These are phyloP conservation scores for Zootoca vivipara DNA, from an alignment of 2,113 vertebrate species.

Conservation along the genomic window DNA sequence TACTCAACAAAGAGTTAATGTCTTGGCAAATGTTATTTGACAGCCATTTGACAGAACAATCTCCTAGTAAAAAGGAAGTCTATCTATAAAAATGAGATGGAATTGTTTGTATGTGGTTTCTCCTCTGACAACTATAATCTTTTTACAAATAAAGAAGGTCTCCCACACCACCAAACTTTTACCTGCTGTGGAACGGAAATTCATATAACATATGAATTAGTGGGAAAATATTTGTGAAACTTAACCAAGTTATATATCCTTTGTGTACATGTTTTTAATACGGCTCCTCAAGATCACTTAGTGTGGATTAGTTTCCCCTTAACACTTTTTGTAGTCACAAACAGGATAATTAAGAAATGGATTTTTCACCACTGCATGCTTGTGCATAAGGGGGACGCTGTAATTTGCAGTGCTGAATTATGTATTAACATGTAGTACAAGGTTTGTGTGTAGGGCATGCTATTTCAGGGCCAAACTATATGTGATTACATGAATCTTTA, in stretches of 20 bases:
- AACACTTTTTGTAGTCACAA: conserved; percentile 10
- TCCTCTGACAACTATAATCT: not conserved
- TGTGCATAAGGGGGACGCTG: not conserved
- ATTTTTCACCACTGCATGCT: not conserved
- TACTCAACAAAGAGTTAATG: conserved; percentile 7
- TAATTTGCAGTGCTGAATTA: not conserved
- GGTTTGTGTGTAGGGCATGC: not conserved
- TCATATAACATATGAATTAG: not conserved
- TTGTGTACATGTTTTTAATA: not conserved
- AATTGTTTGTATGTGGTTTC: not conserved
- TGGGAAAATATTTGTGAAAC: not conserved
- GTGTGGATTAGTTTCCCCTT: conserved; percentile 10
- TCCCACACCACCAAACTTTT: not conserved
- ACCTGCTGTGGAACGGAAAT: not conserved
- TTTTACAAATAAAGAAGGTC: not conserved
- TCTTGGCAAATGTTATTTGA: conserved; percentile 1
- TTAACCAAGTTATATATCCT: not conserved
- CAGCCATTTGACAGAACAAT: not conserved
- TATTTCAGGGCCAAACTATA: not conserved
- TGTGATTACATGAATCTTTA: not conserved
- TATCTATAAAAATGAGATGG: not conserved
- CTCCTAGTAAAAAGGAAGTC: not conserved
- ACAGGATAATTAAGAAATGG: not conserved
- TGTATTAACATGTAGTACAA: not conserved
- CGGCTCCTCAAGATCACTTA: not conserved